A percentile compares a stretch with the other conserved stretches of the same genome.
Conservation (phyloP, 2,797 vertebrate species). For the Pristis pectinata region DNA sequence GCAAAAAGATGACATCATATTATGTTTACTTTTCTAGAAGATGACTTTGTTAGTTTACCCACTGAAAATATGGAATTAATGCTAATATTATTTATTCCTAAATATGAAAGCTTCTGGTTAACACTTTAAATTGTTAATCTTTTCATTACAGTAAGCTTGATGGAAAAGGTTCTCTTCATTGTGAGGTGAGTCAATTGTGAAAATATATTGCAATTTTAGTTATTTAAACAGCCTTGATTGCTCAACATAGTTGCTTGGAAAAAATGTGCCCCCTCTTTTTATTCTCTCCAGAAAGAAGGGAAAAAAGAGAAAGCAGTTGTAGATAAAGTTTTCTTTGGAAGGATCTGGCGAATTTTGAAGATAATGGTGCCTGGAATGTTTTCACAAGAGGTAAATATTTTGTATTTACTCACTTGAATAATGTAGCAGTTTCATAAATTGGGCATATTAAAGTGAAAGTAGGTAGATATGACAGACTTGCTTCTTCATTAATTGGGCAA, state of each 20-base stretch:
- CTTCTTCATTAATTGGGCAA: not conserved
- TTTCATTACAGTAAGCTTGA: constrained; percentile 62
- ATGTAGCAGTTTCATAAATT: not conserved
- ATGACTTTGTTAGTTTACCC: not conserved
- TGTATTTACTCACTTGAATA: not conserved
- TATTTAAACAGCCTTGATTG: not conserved
- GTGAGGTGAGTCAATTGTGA: constrained; percentile 63
- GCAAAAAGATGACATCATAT: not conserved
- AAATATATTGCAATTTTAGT: constrained; percentile 22
- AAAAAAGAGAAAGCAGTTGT: constrained; percentile 84
- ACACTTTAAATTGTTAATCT: constrained; percentile 39
- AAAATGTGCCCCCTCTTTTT: not conserved
- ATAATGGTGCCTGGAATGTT: constrained; percentile 78
- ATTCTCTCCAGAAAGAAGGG: constrained; percentile 70
- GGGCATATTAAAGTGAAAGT: not conserved
- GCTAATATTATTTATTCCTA: not conserved
- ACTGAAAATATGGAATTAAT: not conserved
- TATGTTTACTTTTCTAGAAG: not conserved
- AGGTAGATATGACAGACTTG: not conserved
- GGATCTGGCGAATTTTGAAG: constrained; percentile 68
- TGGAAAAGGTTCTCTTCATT: constrained; percentile 57
- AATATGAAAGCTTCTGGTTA: not conserved
- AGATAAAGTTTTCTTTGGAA: constrained; percentile 74
- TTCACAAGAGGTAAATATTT: constrained; percentile 78
- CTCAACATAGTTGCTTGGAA: not conserved